Evolutionary conservation across 1,140 invertebrate species (phyloP).

Genomic region (Cydia splendana): DNA sequence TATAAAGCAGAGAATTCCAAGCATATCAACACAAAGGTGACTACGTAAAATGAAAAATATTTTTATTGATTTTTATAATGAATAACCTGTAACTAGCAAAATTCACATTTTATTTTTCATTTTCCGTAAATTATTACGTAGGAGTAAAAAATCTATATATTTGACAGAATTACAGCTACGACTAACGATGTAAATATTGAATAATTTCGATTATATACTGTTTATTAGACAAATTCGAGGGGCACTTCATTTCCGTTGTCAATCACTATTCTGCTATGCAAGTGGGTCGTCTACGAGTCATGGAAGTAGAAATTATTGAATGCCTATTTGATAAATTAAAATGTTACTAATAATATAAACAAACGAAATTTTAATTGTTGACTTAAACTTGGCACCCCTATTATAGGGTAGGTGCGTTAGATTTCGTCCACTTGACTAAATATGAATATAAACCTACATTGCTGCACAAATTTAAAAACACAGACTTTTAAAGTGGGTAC

Average conservation of each 20-base stretch:
- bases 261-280: slow-evolving; percentile 29
- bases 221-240: slow-evolving; percentile 69
- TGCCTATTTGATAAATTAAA: no score
- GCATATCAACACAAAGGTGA: background rate
- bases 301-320: background rate
- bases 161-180: slow-evolving; percentile 65
- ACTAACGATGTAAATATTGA: slow-evolving; percentile 67
- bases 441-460: no score
- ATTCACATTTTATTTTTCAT: slow-evolving; percentile 13
- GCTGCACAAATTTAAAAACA: background rate
- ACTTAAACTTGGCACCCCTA: no score
- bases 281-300: background rate
- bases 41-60: slow-evolving; percentile 26
- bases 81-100: background rate
- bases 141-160: slow-evolving; percentile 74
- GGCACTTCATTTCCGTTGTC: slow-evolving; percentile 51
- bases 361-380: no score
- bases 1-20: slow-evolving; percentile 12
- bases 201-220: slow-evolving; percentile 62
- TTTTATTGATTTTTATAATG: background rate
- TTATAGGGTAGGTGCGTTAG: no score
- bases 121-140: slow-evolving; percentile 19
- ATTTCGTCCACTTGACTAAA: no score
- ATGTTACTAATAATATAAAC: no score
- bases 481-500: no score